Evolutionary conservation across 1,140 invertebrate species (phyloP).

Genomic region (Cydia fagiglandana): DNA sequence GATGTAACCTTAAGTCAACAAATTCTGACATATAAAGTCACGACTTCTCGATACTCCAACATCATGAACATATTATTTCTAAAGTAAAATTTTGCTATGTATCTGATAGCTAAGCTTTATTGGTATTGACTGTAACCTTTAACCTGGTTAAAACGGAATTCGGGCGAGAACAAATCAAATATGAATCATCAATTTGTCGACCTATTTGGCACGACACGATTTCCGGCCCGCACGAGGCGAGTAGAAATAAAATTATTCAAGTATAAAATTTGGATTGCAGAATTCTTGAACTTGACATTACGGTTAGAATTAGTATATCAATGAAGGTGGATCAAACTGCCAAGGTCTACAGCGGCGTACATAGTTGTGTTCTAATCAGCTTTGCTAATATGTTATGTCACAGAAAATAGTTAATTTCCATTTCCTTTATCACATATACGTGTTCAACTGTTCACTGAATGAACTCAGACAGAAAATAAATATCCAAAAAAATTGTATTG

Average conservation of each 20-base stretch:
- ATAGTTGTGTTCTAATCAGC: too few species aligned
- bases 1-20: too few species aligned
- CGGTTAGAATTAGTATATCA: background rate
- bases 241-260: background rate
- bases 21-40: too few species aligned
- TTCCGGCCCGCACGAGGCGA: background rate
- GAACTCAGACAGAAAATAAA: too few species aligned
- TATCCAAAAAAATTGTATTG: too few species aligned
- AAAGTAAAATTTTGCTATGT: background rate
- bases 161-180: constrained; percentile 7
- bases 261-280: background rate
- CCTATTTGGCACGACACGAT: background rate
- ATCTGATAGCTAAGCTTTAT: background rate
- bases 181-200: constrained; percentile 13
- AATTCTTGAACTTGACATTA: constrained; percentile 31
- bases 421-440: too few species aligned
- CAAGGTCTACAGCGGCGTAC: background rate
- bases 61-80: too few species aligned
- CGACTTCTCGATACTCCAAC: too few species aligned
- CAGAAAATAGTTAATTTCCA: too few species aligned
- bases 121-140: background rate
- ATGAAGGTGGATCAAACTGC: background rate
- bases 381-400: too few species aligned
- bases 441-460: too few species aligned
- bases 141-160: constrained; percentile 2